phyloP scores from a whole-genome alignment of 2,113 vertebrate species.

The Crotalus viridis region DNA sequence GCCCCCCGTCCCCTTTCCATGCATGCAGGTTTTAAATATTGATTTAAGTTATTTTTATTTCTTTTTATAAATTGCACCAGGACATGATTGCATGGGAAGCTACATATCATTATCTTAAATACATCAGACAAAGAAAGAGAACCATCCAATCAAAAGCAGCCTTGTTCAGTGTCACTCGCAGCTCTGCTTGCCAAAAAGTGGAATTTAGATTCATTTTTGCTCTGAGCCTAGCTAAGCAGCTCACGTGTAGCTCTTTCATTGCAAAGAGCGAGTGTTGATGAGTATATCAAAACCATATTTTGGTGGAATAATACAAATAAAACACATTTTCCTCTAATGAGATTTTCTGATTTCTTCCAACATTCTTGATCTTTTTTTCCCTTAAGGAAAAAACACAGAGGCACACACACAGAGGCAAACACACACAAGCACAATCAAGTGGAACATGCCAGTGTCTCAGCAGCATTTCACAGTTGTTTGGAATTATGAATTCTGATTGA shows the following conservation, averaged over 20 bases:
- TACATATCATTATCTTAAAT: neutral
- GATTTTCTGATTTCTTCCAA: conserved; percentile 32
- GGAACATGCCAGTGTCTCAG: conserved; percentile 45
- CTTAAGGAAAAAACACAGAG: conserved; percentile 22
- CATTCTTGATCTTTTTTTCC: conserved; percentile 27
- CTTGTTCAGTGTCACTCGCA: neutral
- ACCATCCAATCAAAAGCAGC: neutral
- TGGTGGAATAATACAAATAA: neutral
- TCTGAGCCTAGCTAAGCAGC: neutral
- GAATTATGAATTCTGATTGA: conserved; percentile 55
- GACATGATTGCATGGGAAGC: neutral
- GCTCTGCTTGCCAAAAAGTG: neutral
- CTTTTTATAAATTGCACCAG: neutral
- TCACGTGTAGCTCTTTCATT: neutral
- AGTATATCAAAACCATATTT: conserved; percentile 19
- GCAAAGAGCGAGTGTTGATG: neutral
- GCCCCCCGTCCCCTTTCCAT: neutral
- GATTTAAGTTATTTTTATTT: neutral
- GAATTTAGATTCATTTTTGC: neutral
- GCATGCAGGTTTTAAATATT: neutral
- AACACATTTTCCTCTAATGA: conserved; percentile 35
- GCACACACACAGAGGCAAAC: neutral
- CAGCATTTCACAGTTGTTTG: conserved; percentile 55
- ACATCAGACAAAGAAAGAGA: neutral
- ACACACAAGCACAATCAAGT: conserved; percentile 42